Percentiles rank a stretch among this genome's conserved stretches.
Evolutionary conservation across 2,888 invertebrate genomes (phyloP).

Genomic region (Plutella xylostella): DNA sequence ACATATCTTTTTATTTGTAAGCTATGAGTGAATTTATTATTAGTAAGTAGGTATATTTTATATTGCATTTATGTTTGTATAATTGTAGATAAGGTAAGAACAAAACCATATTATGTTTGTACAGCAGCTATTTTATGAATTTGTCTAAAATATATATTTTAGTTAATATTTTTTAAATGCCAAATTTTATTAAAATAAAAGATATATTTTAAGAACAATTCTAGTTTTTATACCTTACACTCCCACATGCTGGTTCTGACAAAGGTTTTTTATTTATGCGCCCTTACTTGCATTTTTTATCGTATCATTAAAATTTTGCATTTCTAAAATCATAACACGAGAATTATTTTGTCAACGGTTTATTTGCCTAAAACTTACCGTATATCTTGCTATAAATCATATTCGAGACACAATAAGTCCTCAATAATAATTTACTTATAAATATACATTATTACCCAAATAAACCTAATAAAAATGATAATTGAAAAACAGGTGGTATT

Average conservation of each 20-base stretch:
- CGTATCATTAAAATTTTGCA: constrained; percentile 19
- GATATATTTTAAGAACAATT: background rate
- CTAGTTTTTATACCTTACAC: background rate
- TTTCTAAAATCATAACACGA: constrained; percentile 54
- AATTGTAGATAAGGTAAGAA: too few species aligned
- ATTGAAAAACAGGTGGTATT: constrained; percentile 57
- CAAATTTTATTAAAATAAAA: background rate
- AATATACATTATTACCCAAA: constrained; percentile 65
- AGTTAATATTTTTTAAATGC: too few species aligned
- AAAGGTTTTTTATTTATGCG: too few species aligned
- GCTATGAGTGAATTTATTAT: too few species aligned
- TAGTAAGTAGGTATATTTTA: too few species aligned
- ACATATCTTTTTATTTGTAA: too few species aligned
- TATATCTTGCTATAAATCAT: constrained; percentile 50
- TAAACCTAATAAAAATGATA: constrained; percentile 55
- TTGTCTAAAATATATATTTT: too few species aligned
- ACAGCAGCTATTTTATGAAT: too few species aligned
- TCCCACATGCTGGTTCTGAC: constrained; percentile 27
- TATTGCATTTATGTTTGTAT: too few species aligned
- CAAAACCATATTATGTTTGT: too few species aligned
- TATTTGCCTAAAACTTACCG: constrained; percentile 66
- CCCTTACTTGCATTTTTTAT: too few species aligned
- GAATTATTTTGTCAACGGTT: constrained; percentile 55
- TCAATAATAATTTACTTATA: constrained; percentile 67
- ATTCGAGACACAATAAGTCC: constrained; percentile 61